A percentile compares a stretch with the other conserved stretches of the same genome.
Evolutionary conservation across 2,888 invertebrate species (phyloP).

Genomic region (Lordiphosa fenestrarum): DNA sequence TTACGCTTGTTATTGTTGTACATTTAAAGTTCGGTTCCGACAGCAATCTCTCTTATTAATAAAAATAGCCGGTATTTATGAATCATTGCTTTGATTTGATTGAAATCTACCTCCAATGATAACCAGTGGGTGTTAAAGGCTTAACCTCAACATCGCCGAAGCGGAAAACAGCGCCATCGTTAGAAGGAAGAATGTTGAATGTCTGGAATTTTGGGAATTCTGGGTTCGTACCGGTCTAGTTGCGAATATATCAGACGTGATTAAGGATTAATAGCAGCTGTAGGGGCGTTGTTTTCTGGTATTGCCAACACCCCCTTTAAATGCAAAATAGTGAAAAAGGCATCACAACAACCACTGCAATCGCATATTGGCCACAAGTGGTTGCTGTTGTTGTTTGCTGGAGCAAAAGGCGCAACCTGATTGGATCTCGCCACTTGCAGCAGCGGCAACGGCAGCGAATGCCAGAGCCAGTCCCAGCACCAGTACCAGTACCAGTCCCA

Average conservation of each 20-base stretch:
- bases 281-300: constrained; percentile 56
- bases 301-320: constrained; percentile 57
- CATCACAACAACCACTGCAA: constrained; percentile 36
- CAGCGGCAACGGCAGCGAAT: constrained; percentile 32
- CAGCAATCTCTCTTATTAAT: too few relatives aligned
- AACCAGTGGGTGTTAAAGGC: too few relatives aligned
- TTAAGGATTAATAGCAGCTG: constrained; percentile 72
- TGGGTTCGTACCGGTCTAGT: too few relatives aligned
- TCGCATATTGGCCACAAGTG: constrained; percentile 66
- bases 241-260: constrained; percentile 22
- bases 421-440: constrained; percentile 70
- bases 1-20: too few relatives aligned
- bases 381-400: constrained; percentile 45
- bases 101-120: too few relatives aligned
- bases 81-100: too few relatives aligned
- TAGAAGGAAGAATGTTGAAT: too few relatives aligned
- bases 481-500: constrained; percentile 23
- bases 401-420: constrained; percentile 66
- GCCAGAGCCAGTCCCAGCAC: constrained; percentile 21
- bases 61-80: too few relatives aligned
- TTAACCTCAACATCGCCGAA: too few relatives aligned
- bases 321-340: constrained; percentile 65
- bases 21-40: too few relatives aligned
- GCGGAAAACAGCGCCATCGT: too few relatives aligned
- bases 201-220: too few relatives aligned